These are phyloP conservation scores for Drosophila vallismaia DNA, from an alignment of 2,888 invertebrate genomes.

Conservation along the genomic window DNA sequence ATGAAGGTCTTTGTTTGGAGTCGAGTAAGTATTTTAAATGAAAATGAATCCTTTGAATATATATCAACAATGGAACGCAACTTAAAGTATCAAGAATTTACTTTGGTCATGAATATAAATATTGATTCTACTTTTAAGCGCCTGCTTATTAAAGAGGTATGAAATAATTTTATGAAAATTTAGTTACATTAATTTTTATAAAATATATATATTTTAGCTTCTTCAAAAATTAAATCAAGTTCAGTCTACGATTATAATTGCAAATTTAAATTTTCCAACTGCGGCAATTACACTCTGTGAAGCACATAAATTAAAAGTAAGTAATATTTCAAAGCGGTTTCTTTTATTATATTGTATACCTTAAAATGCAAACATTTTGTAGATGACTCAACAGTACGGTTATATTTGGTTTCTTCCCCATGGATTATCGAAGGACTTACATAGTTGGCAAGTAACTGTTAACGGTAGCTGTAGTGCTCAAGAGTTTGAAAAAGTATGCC, in stretches of 20 bases:
- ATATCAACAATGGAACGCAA: slow-evolving; percentile 88
- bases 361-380: slow-evolving; percentile 80
- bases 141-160: background rate
- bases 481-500: slow-evolving; percentile 86
- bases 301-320: slow-evolving; percentile 84
- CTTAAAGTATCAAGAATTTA: slow-evolving; percentile 87
- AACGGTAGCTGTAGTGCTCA: slow-evolving; percentile 85
- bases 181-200: too few relatives aligned
- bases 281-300: slow-evolving; percentile 92
- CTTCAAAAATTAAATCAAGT: slow-evolving; percentile 87
- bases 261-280: slow-evolving; percentile 90
- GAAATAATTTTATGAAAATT: too few relatives aligned
- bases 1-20: too few relatives aligned
- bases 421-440: slow-evolving; percentile 88
- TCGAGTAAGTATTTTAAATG: too few relatives aligned
- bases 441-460: slow-evolving; percentile 85
- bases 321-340: slow-evolving; percentile 16
- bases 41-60: too few relatives aligned
- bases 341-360: too few relatives aligned
- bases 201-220: slow-evolving; percentile 84
- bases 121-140: slow-evolving; percentile 55
- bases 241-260: slow-evolving; percentile 90
- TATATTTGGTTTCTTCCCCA: slow-evolving; percentile 94
- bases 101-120: slow-evolving; percentile 87
- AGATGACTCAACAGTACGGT: slow-evolving; percentile 89